These are phyloP conservation scores for Hephaestus fuliginosus DNA, from an alignment of 2,797 vertebrate species.

Conservation along the genomic window DNA sequence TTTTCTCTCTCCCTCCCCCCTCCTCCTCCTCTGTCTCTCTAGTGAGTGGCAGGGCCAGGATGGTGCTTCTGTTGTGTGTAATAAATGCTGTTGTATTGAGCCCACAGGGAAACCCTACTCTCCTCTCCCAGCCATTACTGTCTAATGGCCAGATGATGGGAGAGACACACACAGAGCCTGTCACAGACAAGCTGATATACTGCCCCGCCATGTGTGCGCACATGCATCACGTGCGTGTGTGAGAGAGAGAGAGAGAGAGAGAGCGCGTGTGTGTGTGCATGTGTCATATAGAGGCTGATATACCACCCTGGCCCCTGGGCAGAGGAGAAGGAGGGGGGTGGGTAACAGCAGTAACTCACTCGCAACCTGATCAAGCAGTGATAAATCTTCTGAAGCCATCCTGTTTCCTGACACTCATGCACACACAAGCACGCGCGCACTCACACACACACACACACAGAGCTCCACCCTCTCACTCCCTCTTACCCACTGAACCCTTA, in stretches of 20 bases:
- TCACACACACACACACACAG: constrained; percentile 43
- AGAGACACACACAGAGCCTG: constrained; percentile 88
- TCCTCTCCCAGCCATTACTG: constrained; percentile 96
- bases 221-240: constrained; percentile 35
- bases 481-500: constrained; percentile 71
- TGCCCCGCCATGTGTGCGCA: constrained; percentile 77
- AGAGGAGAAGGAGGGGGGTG: constrained; percentile 78
- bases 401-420: constrained; percentile 70
- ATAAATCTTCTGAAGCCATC: constrained; percentile 86
- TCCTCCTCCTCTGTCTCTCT: constrained; percentile 52
- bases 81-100: constrained; percentile 99
- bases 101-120: constrained; percentile 98
- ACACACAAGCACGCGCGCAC: constrained; percentile 14
- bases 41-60: constrained; percentile 85
- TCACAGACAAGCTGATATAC: constrained; percentile 95
- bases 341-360: constrained; percentile 92
- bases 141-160: constrained; percentile 99
- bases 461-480: constrained; percentile 61
- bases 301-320: constrained; percentile 83
- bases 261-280: constrained; percentile 71
- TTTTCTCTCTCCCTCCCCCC: constrained; percentile 1
- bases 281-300: constrained; percentile 78
- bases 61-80: constrained; percentile 89
- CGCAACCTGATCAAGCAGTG: constrained; percentile 86
- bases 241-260: constrained; percentile 32